Evolutionary conservation across 1,140 invertebrate species (phyloP).

Genomic region (Colletes latitarsis): DNA sequence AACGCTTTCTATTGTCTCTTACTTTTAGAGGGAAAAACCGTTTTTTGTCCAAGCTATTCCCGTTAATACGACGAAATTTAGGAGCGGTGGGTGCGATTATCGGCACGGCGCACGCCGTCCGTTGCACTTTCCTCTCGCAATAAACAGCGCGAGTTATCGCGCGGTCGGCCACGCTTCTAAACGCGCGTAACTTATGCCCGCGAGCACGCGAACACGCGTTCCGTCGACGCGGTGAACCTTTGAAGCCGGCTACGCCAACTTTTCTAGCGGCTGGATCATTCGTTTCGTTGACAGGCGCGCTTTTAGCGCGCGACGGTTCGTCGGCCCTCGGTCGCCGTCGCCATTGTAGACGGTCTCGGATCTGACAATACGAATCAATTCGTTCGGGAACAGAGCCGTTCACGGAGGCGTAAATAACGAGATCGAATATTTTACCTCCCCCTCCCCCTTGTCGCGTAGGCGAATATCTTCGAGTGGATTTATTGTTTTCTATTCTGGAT

Average conservation of each 20-base stretch:
- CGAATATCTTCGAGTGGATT: neutral
- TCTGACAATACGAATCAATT: conserved; percentile 23
- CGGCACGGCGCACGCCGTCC: neutral
- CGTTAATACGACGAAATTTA: conserved; percentile 13
- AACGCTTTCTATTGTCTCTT: too few species aligned
- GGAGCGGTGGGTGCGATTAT: conserved; percentile 20
- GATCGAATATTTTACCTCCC: neutral
- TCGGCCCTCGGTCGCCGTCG: conserved; percentile 1
- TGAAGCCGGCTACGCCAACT: conserved; percentile 37
- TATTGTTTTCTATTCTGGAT: neutral
- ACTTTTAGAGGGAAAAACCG: too few species aligned
- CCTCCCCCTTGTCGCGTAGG: neutral
- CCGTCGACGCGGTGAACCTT: conserved; percentile 46
- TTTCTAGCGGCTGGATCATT: conserved; percentile 25
- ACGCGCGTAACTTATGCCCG: conserved; percentile 42
- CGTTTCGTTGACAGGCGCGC: conserved; percentile 47
- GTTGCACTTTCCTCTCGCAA: conserved; percentile 7
- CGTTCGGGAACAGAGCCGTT: too few species aligned
- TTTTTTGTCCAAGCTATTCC: too few species aligned
- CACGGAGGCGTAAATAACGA: neutral
- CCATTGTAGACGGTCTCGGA: neutral
- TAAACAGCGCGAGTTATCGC: conserved; percentile 53
- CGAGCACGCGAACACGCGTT: conserved; percentile 25
- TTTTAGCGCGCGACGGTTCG: conserved; percentile 29
- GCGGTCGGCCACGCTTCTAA: conserved; percentile 13